Percentiles rank a stretch among this genome's conserved stretches.
phyloP scores from a whole-genome alignment of 2,888 invertebrate species.

The Plusia festucae region DNA sequence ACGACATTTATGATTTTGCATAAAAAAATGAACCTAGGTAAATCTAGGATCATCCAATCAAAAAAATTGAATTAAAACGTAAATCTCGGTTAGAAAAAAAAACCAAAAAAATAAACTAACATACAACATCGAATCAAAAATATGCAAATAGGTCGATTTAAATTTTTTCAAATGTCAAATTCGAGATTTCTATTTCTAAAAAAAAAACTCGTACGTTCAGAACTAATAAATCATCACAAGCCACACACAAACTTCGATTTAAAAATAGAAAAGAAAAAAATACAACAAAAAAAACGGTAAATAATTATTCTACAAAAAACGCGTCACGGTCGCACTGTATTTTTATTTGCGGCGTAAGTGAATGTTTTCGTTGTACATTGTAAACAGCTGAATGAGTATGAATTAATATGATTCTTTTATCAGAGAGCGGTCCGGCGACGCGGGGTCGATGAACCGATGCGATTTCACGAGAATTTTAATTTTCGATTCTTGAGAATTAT shows the following conservation, averaged over 20 bases:
- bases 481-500: conserved; percentile 59
- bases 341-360: conserved; percentile 45
- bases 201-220: no score
- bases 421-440: conserved; percentile 70
- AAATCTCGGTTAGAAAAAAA: no score
- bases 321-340: conserved; percentile 40
- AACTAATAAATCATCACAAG: background rate
- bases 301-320: conserved; percentile 29
- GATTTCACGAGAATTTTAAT: conserved; percentile 61
- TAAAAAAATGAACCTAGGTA: no score
- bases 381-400: conserved; percentile 67
- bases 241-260: background rate
- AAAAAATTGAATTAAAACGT: no score
- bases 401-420: conserved; percentile 81
- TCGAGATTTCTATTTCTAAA: no score
- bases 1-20: no score
- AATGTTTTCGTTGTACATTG: conserved; percentile 55
- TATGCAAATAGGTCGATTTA: no score
- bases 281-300: conserved; percentile 33
- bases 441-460: conserved; percentile 71
- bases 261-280: background rate
- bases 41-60: no score
- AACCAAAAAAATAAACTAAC: no score
- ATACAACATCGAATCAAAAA: no score
- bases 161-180: no score